Percentiles rank a stretch among this genome's conserved stretches.
Conservation (phyloP, 2,113 vertebrate species). For the Chlorodrepanis virens region DNA sequence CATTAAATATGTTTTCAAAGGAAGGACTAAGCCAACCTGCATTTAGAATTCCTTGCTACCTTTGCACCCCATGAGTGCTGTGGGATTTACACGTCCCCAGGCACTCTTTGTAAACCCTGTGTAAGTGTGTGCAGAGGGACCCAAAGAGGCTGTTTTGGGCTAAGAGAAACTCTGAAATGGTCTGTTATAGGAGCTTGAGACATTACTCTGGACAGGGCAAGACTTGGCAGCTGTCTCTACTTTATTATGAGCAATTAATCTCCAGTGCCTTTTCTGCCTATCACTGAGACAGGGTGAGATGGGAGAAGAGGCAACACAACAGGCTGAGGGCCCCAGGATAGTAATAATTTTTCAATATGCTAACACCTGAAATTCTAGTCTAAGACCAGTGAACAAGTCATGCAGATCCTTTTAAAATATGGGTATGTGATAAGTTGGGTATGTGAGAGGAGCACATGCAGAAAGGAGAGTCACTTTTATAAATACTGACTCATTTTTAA, state of each 20-base stretch:
- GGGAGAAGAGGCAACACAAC: not conserved
- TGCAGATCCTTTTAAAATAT: not conserved
- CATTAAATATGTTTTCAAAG: constrained; percentile 6
- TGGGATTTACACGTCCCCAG: not conserved
- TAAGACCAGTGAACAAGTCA: not conserved
- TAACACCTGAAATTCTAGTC: not conserved
- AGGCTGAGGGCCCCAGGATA: not conserved
- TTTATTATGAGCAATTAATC: not conserved
- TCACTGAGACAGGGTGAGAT: not conserved
- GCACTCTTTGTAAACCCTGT: not conserved
- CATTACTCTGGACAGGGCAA: not conserved
- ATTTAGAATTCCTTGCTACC: not conserved
- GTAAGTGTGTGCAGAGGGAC: not conserved
- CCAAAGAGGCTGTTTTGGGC: not conserved
- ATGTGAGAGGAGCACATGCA: not conserved
- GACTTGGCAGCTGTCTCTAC: not conserved
- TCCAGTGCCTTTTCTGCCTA: not conserved
- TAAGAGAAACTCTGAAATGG: no score
- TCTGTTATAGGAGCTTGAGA: not conserved
- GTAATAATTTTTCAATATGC: not conserved
- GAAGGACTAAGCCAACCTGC: not conserved
- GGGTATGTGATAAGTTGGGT: not conserved
- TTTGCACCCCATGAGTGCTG: not conserved
- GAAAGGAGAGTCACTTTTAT: not conserved
- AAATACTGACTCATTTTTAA: not conserved